phyloP scores from a whole-genome alignment of 1,140 invertebrate species.

The Lethrus apterus region DNA sequence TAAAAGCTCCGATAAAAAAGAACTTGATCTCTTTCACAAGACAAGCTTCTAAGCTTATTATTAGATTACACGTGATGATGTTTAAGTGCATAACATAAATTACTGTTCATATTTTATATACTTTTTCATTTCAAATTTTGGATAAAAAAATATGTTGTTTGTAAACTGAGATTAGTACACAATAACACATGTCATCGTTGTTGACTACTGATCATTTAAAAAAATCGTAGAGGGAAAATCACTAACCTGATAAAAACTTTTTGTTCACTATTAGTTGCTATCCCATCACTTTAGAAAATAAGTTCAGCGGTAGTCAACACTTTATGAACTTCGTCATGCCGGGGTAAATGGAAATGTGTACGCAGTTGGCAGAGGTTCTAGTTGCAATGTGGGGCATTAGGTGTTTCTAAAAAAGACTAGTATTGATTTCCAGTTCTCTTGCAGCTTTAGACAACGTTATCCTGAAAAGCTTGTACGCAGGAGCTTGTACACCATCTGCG shows the following conservation, averaged over 20 bases:
- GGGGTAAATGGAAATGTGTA: slow-evolving; percentile 39
- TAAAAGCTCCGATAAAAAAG: too few relatives aligned
- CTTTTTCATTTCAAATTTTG: too few relatives aligned
- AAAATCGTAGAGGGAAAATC: too few relatives aligned
- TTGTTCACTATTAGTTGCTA: slow-evolving; percentile 21
- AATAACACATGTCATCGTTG: too few relatives aligned
- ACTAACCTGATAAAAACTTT: slow-evolving; percentile 13
- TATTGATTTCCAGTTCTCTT: slow-evolving; percentile 28
- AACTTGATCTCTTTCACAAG: too few relatives aligned
- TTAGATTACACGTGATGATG: too few relatives aligned
- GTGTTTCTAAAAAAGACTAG: slow-evolving; percentile 27
- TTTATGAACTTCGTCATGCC: slow-evolving; percentile 18
- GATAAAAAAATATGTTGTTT: too few relatives aligned
- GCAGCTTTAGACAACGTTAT: slow-evolving; percentile 20
- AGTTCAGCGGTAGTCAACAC: slow-evolving; percentile 18
- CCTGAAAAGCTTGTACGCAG: slow-evolving; percentile 21
- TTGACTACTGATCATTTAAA: too few relatives aligned
- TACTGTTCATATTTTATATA: too few relatives aligned
- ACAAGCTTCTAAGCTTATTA: too few relatives aligned
- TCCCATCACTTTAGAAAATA: slow-evolving; percentile 23
- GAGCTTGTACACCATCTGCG: background rate
- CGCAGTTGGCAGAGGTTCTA: slow-evolving; percentile 35
- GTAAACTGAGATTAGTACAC: too few relatives aligned
- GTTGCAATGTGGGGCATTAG: slow-evolving; percentile 33
- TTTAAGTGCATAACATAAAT: too few relatives aligned